A percentile compares a stretch with the other conserved stretches of the same genome.
Evolutionary conservation across 1,140 invertebrate species (phyloP).

Genomic region (Lithobius niger): DNA sequence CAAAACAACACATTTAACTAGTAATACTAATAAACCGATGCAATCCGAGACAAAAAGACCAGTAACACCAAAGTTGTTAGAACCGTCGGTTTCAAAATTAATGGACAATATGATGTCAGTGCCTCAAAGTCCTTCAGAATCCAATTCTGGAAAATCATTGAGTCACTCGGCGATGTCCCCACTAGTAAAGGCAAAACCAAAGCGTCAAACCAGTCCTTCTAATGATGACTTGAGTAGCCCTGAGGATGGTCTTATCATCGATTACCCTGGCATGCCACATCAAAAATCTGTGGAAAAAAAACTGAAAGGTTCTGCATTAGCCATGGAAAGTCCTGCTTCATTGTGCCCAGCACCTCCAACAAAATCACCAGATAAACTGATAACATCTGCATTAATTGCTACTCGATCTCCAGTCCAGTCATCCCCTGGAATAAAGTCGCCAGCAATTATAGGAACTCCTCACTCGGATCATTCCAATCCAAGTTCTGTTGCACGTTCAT

Average conservation of each 20-base stretch:
- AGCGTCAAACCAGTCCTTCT: constrained; percentile 6
- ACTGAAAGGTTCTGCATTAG: constrained; percentile 12
- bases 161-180: neutral
- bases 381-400: constrained; percentile 6
- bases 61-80: neutral
- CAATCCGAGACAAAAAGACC: neutral
- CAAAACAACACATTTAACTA: neutral
- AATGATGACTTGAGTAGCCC: constrained; percentile 26
- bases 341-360: too few species aligned
- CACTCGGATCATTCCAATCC: constrained; percentile 18
- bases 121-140: too few species aligned
- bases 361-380: constrained; percentile 14
- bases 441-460: constrained; percentile 12
- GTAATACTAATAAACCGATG: too few species aligned
- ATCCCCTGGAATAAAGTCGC: constrained; percentile 12
- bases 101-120: too few species aligned
- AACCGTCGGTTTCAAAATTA: too few species aligned
- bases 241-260: constrained; percentile 30
- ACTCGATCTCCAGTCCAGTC: constrained; percentile 8
- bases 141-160: too few species aligned
- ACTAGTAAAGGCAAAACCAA: neutral
- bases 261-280: constrained; percentile 23
- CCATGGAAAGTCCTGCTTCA: too few species aligned
- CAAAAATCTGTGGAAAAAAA: constrained; percentile 16
- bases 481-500: constrained; percentile 28